Percentiles rank a stretch among this genome's conserved stretches.
Conservation (phyloP, 2,888 invertebrate genomes). For the Drosophila leonis region DNA sequence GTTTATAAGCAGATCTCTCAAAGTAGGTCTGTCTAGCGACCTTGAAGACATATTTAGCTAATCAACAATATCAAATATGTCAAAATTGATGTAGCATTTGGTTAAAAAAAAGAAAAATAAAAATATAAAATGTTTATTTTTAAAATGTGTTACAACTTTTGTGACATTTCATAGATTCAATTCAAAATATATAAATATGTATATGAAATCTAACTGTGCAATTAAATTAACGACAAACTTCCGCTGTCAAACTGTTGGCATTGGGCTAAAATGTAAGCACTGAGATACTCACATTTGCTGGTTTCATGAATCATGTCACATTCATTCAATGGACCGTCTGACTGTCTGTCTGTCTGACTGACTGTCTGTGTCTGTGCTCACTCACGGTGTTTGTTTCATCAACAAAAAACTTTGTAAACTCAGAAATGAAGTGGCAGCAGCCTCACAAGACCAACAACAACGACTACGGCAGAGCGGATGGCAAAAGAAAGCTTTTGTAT, state of each 20-base stretch:
- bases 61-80: neutral
- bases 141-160: neutral
- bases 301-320: constrained; percentile 30
- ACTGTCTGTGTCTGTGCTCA: constrained; percentile 20
- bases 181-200: neutral
- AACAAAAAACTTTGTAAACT: constrained; percentile 52
- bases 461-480: constrained; percentile 4
- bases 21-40: accelerated
- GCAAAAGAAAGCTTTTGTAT: constrained; percentile 65
- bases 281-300: constrained; percentile 24
- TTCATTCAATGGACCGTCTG: constrained; percentile 27
- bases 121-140: too few species aligned
- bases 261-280: constrained; percentile 22
- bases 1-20: neutral
- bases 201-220: constrained; percentile 26
- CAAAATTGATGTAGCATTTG: neutral
- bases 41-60: neutral
- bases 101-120: neutral
- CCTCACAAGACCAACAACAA: constrained; percentile 16
- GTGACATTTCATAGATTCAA: constrained; percentile 3
- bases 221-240: constrained; percentile 64
- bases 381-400: constrained; percentile 39
- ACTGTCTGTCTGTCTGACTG: constrained; percentile 1
- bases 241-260: constrained; percentile 38
- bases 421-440: constrained; percentile 48